Conservation (phyloP, 2,797 vertebrate species). For the Pseudomugil tenellus region DNA sequence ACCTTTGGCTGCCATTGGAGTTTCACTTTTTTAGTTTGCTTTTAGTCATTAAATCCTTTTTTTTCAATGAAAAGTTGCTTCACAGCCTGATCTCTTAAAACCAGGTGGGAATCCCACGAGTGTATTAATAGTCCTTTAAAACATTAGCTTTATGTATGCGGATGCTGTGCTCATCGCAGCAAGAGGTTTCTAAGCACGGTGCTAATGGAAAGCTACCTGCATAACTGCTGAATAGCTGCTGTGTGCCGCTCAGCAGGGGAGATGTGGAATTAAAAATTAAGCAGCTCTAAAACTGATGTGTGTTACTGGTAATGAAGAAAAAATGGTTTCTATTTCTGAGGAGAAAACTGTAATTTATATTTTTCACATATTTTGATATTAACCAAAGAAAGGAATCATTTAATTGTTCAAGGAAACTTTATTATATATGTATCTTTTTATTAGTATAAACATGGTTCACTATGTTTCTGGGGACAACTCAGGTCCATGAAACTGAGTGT, state of each 20-base stretch:
- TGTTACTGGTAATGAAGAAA: neutral
- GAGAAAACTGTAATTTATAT: neutral
- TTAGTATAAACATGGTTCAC: no score
- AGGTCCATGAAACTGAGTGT: no score
- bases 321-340: neutral
- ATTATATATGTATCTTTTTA: neutral
- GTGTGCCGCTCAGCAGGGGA: conserved; percentile 44
- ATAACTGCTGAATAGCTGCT: conserved; percentile 27
- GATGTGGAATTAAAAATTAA: conserved; percentile 53
- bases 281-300: conserved; percentile 3
- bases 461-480: no score
- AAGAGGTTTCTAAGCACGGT: conserved; percentile 36
- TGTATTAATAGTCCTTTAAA: neutral
- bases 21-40: neutral
- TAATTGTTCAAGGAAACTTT: neutral
- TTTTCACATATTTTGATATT: no score
- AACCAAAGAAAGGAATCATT: no score
- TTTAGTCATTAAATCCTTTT: conserved; percentile 13
- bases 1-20: conserved; percentile 61
- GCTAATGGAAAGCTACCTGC: conserved; percentile 51
- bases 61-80: conserved; percentile 12
- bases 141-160: neutral
- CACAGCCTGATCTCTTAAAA: neutral
- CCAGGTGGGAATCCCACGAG: neutral
- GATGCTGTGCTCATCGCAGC: conserved; percentile 11